These are phyloP conservation scores for Vandiemenella viatica DNA, from an alignment of 2,888 invertebrate genomes.

Conservation along the genomic window DNA sequence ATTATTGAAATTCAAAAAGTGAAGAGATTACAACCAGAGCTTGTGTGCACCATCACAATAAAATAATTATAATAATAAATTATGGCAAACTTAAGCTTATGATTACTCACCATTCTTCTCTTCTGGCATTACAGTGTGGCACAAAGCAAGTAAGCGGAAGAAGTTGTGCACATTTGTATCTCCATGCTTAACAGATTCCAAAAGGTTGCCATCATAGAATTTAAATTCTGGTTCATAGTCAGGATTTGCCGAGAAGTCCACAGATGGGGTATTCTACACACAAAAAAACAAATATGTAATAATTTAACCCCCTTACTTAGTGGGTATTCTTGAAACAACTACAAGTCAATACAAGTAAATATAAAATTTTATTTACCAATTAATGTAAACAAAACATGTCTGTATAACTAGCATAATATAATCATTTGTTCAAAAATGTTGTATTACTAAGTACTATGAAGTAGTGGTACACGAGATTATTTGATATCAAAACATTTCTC, in stretches of 20 bases:
- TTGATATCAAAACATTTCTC: too few relatives aligned
- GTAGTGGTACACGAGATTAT: too few relatives aligned
- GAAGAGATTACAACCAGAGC: background rate
- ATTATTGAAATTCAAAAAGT: too few relatives aligned
- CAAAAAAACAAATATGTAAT: background rate
- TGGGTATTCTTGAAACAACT: too few relatives aligned
- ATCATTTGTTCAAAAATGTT: too few relatives aligned
- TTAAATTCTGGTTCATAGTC: conserved; percentile 83
- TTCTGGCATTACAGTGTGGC: conserved; percentile 98
- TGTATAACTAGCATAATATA: too few relatives aligned
- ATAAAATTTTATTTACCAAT: too few relatives aligned
- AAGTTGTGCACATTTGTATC: conserved; percentile 68
- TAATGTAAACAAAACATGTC: too few relatives aligned
- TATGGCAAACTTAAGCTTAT: background rate
- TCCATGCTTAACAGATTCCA: conserved; percentile 65
- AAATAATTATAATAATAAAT: background rate
- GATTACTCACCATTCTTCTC: conserved; percentile 49
- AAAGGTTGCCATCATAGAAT: conserved; percentile 77
- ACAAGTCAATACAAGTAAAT: too few relatives aligned
- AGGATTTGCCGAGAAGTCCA: conserved; percentile 91
- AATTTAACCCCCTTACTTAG: background rate
- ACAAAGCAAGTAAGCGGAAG: conserved; percentile 83
- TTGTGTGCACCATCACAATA: background rate
- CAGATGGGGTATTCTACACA: conserved; percentile 49
- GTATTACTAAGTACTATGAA: too few relatives aligned